Evolutionary conservation across 2,888 invertebrate genomes (phyloP).

Genomic region (Andrena marginata): DNA sequence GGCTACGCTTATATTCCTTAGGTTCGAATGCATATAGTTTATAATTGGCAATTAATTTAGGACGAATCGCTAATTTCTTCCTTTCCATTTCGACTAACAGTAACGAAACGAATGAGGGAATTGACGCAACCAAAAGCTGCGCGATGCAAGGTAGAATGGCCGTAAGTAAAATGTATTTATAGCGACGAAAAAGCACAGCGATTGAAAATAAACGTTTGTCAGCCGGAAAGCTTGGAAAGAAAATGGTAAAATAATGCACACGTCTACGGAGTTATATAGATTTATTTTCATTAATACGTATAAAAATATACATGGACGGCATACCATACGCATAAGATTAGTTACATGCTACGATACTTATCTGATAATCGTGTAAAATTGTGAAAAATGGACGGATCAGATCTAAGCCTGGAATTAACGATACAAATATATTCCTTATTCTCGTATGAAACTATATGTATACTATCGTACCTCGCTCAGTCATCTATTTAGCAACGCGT

Average conservation of each 20-base stretch:
- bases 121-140: conserved; percentile 80
- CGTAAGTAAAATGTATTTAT: background rate
- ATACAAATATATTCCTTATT: conserved; percentile 11
- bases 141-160: conserved; percentile 64
- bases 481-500: conserved; percentile 42
- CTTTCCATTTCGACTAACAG: conserved; percentile 33
- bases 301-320: conserved; percentile 65
- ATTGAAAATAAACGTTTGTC: background rate
- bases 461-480: conserved; percentile 19
- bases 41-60: background rate
- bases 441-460: conserved; percentile 16
- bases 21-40: conserved; percentile 24
- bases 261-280: conserved; percentile 40
- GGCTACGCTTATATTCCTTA: conserved; percentile 22
- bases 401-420: conserved; percentile 26
- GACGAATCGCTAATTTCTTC: background rate
- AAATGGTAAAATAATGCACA: background rate
- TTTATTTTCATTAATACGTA: conserved; percentile 49
- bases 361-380: conserved; percentile 41
- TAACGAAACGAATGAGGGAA: conserved; percentile 65
- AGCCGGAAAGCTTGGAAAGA: background rate
- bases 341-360: conserved; percentile 55
- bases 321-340: conserved; percentile 58
- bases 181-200: background rate
- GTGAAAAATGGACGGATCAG: conserved; percentile 71